Base-by-base conservation (phyloP, 2,888 invertebrate genomes). In the Bruchidius siliquastri region DNA sequence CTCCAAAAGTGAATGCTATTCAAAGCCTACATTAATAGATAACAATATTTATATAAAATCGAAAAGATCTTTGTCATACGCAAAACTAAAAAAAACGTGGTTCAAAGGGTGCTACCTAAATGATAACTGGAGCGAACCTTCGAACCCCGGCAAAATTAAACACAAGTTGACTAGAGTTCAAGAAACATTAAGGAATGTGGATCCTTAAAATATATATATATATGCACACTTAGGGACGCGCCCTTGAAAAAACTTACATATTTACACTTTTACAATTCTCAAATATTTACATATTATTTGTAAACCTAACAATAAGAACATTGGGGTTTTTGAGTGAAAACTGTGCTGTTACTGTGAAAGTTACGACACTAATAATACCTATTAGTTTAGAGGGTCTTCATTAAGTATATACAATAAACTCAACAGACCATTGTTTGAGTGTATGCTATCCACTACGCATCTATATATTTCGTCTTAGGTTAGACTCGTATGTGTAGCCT, bases 111-210 rank as follows among this genome's bases (percentile, higher is more conserved):
- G 49, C 49, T 49, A 49, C 13, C 49, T 49, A 8, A 4, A 26
- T 8, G 18, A 49, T 18, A 49, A 49, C 49, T 13, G 49, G 49
- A 49, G 18, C 49, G 18, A 49, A 49, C 49, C 49, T 49, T 49
- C 18, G 49, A 49, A 49, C 18, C 49, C 13, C 6, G 13, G 18
- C 6, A 49, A 49, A 1, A 8, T 49, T 49, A 49, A 49, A 49
- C 49, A 18, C 75, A 79, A 79, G 79, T 79, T 77, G 77, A 77
- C 77, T 77, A 77, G 77, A 86, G 86, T 83, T 82, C 81, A 77
- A 84, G 82, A 84, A 84, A 83, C 49, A 49, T 49, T 49, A 49
- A 49, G 49, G 49, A 49, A 49, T 49, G 49, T 49, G 49, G 49
- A 49, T 49, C 49, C 49, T 49, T 49, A 49, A 49, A 49, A 49